These are phyloP conservation scores for Mythimna vitellina DNA, from an alignment of 2,888 invertebrate species.

Conservation along the genomic window DNA sequence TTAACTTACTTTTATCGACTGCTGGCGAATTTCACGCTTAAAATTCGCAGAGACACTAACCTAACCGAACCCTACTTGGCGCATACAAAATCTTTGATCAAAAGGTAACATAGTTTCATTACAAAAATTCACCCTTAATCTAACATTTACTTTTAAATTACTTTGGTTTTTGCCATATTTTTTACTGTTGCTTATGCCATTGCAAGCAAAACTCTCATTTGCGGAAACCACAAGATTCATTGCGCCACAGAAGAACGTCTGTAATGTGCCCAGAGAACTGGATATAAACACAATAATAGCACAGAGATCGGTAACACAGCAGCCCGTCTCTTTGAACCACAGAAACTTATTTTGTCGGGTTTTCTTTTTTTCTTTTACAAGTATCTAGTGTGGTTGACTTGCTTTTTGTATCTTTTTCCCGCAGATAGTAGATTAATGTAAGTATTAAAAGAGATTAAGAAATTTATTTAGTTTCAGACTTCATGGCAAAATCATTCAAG, in stretches of 20 bases:
- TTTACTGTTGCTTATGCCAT: neutral
- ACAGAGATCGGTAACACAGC: constrained; percentile 12
- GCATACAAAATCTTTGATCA: too few relatives aligned
- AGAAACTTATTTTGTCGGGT: constrained; percentile 27
- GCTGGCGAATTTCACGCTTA: too few relatives aligned
- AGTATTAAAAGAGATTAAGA: neutral
- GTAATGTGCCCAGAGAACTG: neutral
- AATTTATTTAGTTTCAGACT: neutral
- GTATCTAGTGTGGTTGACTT: constrained; percentile 5
- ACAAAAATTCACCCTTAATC: neutral
- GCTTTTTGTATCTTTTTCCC: constrained; percentile 31
- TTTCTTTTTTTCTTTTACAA: constrained; percentile 27
- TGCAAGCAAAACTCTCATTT: neutral
- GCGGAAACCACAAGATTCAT: constrained; percentile 17
- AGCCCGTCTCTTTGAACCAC: constrained; percentile 24
- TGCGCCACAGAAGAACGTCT: neutral
- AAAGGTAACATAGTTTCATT: neutral
- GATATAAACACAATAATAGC: constrained; percentile 19
- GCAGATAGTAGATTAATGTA: constrained; percentile 10
- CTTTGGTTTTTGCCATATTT: neutral
- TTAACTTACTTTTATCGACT: neutral
- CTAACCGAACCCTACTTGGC: too few relatives aligned
- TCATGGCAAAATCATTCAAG: neutral
- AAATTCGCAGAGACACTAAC: neutral
- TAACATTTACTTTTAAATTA: neutral